These are phyloP conservation scores for Blastobasis adustella DNA, from an alignment of 2,888 invertebrate species.

Conservation along the genomic window DNA sequence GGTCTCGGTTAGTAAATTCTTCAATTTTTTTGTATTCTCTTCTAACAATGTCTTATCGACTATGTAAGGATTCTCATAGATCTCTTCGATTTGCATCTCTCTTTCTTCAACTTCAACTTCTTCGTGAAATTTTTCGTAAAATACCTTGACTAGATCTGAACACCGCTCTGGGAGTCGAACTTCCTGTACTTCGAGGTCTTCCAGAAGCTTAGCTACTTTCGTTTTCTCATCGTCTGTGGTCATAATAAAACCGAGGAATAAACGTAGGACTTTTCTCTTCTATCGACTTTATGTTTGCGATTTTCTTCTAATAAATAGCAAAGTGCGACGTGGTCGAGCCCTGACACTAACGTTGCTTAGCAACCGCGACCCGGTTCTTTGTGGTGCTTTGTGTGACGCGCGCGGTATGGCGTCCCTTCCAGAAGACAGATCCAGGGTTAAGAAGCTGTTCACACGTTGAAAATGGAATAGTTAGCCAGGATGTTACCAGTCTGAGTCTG, in stretches of 20 bases:
- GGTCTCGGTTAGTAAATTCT: conserved; percentile 31
- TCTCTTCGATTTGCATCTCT: conserved; percentile 12
- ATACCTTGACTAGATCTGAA: conserved; percentile 40
- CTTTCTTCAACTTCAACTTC: conserved; percentile 35
- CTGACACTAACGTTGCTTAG: too few relatives aligned
- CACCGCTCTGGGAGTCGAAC: conserved; percentile 50
- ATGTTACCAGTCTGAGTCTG: too few relatives aligned
- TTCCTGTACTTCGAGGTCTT: conserved; percentile 51
- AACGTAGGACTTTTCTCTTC: too few relatives aligned
- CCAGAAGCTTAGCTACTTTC: conserved; percentile 50
- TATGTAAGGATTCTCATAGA: conserved; percentile 48
- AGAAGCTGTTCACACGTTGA: too few relatives aligned
- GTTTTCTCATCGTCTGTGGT: conserved; percentile 59
- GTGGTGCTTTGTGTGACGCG: too few relatives aligned
- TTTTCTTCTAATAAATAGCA: too few relatives aligned
- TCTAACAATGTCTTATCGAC: conserved; percentile 40
- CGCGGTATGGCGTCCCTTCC: too few relatives aligned
- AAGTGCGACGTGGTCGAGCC: too few relatives aligned
- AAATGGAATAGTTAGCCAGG: too few relatives aligned
- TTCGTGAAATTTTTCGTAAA: conserved; percentile 38
- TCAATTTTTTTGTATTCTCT: conserved; percentile 48
- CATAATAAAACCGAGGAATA: conserved; percentile 24
- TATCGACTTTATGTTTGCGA: too few relatives aligned
- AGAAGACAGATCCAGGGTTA: too few relatives aligned
- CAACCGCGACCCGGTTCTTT: too few relatives aligned